Evolutionary conservation across 2,888 invertebrate genomes (phyloP), one percentile per base, ranked within the genome.

Genomic region (Rambutsinella grinnellia): DNA sequence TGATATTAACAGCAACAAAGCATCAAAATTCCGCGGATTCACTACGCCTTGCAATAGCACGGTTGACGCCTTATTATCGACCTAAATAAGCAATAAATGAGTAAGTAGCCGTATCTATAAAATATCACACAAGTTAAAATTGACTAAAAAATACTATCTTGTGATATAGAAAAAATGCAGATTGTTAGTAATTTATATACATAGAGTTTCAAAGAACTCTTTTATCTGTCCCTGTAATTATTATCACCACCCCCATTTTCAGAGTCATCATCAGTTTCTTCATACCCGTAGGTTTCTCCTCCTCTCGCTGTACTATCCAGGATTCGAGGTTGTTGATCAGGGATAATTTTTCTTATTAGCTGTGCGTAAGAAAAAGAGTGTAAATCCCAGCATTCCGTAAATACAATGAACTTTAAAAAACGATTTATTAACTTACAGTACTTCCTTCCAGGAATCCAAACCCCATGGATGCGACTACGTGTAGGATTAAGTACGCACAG

Each of bases 401-500:
- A 13, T 44, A 44, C 10, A 15, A 15, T 15, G 15, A 13, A 15
- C 46, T 44, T 44, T 44, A 10, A 13, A 44, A 51, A 51, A 51
- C n/a, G n/a, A n/a, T n/a, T n/a, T n/a, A n/a, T n/a, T 8, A 23
- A 72, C 81, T 82, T 82, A 85, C 85, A 75, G 69, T 61, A 51
- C 79, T 79, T 24, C 81, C 80, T 47, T 80, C 79, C 27, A 84
- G 81, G 47, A 68, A 76, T 10, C 79, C 47, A 77, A 89, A 89
- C 53, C 91, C 91, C 91, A 92, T 92, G 74, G 89, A 90, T 57
- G 91, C 89, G 57, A 89, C 88, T 90, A 92, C 91, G 85, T 93
- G 92, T 85, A 93, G 88, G 79, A 92, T 90, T 85, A 95, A 88
- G 86, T 94, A 95, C 10, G 90, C 81, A 84, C 93, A 92, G 86